Base-by-base conservation (phyloP, 1,140 invertebrate genomes). In the Chrysomallon squamiferum region DNA sequence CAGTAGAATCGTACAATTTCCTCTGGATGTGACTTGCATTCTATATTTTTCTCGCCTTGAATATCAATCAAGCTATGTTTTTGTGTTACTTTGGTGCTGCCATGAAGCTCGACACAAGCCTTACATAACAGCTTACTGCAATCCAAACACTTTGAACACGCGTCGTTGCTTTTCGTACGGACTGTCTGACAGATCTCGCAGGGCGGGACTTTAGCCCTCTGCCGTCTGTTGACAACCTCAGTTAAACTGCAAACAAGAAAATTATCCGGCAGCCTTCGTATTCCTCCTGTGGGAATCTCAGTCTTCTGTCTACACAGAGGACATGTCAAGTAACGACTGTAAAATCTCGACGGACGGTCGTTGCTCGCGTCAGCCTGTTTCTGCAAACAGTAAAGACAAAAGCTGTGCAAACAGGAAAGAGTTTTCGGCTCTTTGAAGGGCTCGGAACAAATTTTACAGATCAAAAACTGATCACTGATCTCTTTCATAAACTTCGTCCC, bases 391-490 rank as follows among this genome's bases (percentile, higher is more conserved):
- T 90, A 88, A 85, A 94, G 92, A 86, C 95, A 97, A 86, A 95
- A 97, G 5, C 94, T 93, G 87, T 97, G 95, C 74, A 97, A 89
- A 86, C 95, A 98, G 69, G 91, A 91, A 69, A 98, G 88, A 45
- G 96, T 91, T 72, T 94, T 90, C 49, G 95, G 95, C 29, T 81
- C 75, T 59, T 79, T 82, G 69, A 80, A 86, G 7, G 77, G 73
- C 69, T 86, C 84, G 38, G 75, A 77, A 69, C 86, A 87, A 54
- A 87, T 84, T 63, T 86, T 86, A 65, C 86, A 87, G 35, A 80
- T 76, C 30, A 87, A 72, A 73, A 86, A 86, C 72, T 87, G 84
- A 61, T 86, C 83, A 56, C 75, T 81, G 45, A 86, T 86, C 73
- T 86, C 83, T 64, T 84, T 76, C 69, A 85, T 80, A 43, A 86